Conservation (phyloP, 2,797 vertebrate species). For the Xenentodon cancila region DNA sequence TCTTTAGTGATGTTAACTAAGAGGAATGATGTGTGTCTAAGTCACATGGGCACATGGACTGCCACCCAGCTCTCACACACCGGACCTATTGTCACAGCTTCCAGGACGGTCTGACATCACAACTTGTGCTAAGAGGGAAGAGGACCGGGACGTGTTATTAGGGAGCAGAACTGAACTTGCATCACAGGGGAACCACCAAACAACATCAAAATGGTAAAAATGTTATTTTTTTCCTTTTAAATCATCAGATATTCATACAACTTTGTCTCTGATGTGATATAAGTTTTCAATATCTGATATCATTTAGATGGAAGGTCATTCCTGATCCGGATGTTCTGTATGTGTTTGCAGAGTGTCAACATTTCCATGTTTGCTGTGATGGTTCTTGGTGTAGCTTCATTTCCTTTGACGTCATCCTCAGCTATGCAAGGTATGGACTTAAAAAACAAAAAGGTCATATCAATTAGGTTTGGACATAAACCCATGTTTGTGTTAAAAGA, state of each 20-base stretch:
- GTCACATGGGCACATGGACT: constrained; percentile 31
- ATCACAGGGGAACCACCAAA: constrained; percentile 23
- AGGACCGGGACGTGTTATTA: constrained; percentile 34
- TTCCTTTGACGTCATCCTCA: constrained; percentile 34
- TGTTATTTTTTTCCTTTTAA: background rate
- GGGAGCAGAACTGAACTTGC: constrained; percentile 19
- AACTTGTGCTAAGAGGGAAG: constrained; percentile 72
- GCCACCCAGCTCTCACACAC: constrained; percentile 59
- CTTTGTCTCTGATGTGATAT: background rate
- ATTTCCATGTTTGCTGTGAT: constrained; percentile 32
- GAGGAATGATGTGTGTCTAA: constrained; percentile 24
- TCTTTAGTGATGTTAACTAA: background rate
- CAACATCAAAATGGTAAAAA: constrained; percentile 66
- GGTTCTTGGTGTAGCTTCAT: constrained; percentile 47
- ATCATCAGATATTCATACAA: background rate
- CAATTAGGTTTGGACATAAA: background rate
- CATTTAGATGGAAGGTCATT: background rate
- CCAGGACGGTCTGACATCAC: constrained; percentile 62
- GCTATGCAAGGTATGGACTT: constrained; percentile 62
- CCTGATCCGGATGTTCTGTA: constrained; percentile 9
- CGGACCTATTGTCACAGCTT: constrained; percentile 62
- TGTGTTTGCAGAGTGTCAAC: constrained; percentile 50
- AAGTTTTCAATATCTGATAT: background rate
- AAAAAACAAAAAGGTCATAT: background rate
- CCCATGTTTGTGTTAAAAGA: too few species aligned